Evolutionary conservation across 2,888 invertebrate genomes (phyloP).

Genomic region (Piscicola geometra): DNA sequence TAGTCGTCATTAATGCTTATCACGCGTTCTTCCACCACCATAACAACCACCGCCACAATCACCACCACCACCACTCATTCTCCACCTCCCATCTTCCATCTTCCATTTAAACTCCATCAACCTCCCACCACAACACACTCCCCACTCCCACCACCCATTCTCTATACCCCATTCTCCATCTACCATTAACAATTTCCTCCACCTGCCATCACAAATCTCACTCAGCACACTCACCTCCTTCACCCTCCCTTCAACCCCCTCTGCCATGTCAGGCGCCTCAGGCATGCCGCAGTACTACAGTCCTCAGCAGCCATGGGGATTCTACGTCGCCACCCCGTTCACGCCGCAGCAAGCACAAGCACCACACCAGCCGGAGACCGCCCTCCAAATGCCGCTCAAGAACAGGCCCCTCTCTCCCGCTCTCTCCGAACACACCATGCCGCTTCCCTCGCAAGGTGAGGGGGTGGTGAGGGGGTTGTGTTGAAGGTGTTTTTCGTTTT

Average conservation of each 20-base stretch:
- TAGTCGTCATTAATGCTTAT: no score
- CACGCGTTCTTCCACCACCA: no score
- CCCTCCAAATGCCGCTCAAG: slow-evolving; percentile 62
- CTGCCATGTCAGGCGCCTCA: slow-evolving; percentile 48
- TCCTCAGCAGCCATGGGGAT: slow-evolving; percentile 78
- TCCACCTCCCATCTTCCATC: neutral
- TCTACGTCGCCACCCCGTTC: slow-evolving; percentile 68
- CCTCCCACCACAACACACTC: neutral
- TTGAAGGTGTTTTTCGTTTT: neutral
- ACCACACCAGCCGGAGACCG: slow-evolving; percentile 47
- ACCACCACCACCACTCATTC: no score
- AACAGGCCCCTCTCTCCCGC: slow-evolving; percentile 49
- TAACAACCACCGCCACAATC: no score
- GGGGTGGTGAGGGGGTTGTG: no score
- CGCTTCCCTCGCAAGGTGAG: slow-evolving; percentile 27
- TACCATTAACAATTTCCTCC: no score
- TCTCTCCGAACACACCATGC: slow-evolving; percentile 36
- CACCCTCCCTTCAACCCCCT: no score
- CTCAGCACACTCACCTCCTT: no score
- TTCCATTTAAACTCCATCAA: no score
- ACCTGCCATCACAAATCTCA: no score
- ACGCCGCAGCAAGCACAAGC: slow-evolving; percentile 42
- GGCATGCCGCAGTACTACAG: slow-evolving; percentile 81
- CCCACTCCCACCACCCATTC: neutral
- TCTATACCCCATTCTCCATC: neutral